Evolutionary conservation across 2,888 invertebrate genomes (phyloP).

Genomic region (Dicyrtoma fusca): DNA sequence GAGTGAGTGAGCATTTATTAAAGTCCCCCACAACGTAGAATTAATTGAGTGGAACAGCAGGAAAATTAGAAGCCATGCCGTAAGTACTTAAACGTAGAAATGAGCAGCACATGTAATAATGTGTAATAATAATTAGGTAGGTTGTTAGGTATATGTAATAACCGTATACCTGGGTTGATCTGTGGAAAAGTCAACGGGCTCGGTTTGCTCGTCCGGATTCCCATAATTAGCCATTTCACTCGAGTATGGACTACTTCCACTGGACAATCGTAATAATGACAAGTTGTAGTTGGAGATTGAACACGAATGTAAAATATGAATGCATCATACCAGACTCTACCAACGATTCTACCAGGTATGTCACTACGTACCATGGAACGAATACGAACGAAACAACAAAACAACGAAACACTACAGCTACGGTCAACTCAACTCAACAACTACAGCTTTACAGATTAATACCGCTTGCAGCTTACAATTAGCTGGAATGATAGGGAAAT

Average conservation of each 20-base stretch:
- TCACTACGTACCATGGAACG: neutral
- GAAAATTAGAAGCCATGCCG: too few relatives aligned
- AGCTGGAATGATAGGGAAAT: too few relatives aligned
- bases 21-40: too few relatives aligned
- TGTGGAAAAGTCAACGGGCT: constrained; percentile 60
- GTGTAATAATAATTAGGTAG: too few relatives aligned
- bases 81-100: too few relatives aligned
- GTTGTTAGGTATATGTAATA: too few relatives aligned
- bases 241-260: constrained; percentile 43
- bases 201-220: constrained; percentile 58
- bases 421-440: too few relatives aligned
- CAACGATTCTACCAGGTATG: neutral
- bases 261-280: constrained; percentile 23
- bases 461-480: too few relatives aligned
- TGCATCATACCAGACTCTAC: constrained; percentile 8
- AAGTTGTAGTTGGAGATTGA: neutral
- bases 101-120: too few relatives aligned
- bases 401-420: too few relatives aligned
- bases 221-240: constrained; percentile 42
- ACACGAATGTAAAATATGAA: constrained; percentile 19
- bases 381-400: neutral
- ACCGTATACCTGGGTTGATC: constrained; percentile 35
- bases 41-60: too few relatives aligned
- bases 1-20: neutral
- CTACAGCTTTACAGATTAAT: too few relatives aligned